Evolutionary conservation across 2,113 vertebrate species (phyloP).

Genomic region (Spea bombifrons): DNA sequence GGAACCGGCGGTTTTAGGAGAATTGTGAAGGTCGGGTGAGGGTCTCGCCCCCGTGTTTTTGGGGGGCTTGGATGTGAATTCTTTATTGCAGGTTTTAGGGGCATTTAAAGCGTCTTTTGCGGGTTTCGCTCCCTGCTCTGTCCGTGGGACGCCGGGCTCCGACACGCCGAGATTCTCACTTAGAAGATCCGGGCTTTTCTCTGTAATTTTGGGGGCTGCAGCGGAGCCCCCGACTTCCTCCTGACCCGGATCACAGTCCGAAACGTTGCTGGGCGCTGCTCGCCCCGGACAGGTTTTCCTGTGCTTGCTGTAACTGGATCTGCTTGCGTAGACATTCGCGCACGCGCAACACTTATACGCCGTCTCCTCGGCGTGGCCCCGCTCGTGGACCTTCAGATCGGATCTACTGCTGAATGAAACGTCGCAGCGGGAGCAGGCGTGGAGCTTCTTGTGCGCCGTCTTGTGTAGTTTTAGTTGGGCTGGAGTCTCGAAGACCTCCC

Average conservation of each 20-base stretch:
- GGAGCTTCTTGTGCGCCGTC: not conserved
- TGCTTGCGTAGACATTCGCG: conserved; percentile 2
- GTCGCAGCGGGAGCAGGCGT: not conserved
- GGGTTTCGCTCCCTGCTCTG: too few relatives aligned
- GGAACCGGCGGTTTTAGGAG: too few relatives aligned
- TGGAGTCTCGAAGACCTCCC: not conserved
- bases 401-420: not conserved
- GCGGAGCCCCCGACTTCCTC: too few relatives aligned
- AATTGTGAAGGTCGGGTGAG: too few relatives aligned
- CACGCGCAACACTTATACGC: conserved; percentile 2
- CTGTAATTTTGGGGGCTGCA: too few relatives aligned
- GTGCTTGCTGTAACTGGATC: not conserved
- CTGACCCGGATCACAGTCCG: not conserved
- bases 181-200: not conserved
- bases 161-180: not conserved
- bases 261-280: not conserved
- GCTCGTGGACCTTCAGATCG: not conserved
- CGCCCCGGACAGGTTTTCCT: not conserved
- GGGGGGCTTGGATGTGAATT: too few relatives aligned
- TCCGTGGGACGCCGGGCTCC: too few relatives aligned
- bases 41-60: too few relatives aligned
- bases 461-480: not conserved
- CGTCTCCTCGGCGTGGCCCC: not conserved
- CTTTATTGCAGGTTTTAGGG: too few relatives aligned
- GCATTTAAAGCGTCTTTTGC: too few relatives aligned